These are phyloP conservation scores for Sciurus vulgaris DNA, from an alignment of 2,797 vertebrate genomes.

Conservation along the genomic window DNA sequence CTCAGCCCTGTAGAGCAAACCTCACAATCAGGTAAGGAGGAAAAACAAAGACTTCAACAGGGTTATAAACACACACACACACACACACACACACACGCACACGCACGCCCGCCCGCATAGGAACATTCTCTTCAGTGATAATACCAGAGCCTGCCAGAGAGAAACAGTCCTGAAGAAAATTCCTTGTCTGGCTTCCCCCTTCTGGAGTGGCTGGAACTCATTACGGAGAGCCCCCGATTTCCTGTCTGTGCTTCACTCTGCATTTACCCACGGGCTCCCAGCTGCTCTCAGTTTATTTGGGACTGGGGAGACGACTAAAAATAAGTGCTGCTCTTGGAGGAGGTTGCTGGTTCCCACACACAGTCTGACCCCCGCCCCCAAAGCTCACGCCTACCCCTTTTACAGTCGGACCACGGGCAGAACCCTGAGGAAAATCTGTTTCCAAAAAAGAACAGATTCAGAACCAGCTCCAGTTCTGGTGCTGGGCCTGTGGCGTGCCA, in stretches of 20 bases:
- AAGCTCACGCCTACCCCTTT: conserved; percentile 78
- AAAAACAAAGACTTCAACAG: background rate
- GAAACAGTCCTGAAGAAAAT: conserved; percentile 91
- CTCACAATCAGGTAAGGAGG: background rate
- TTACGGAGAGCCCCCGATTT: conserved; percentile 91
- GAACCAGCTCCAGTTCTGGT: conserved; percentile 41
- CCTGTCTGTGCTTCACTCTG: conserved; percentile 88
- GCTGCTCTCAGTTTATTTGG: conserved; percentile 88
- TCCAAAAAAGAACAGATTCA: conserved; percentile 71
- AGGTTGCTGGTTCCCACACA: conserved; percentile 85
- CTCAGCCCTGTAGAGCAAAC: conserved; percentile 56
- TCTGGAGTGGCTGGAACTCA: conserved; percentile 91
- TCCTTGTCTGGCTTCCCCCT: conserved; percentile 87
- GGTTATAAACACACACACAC: conserved; percentile 75
- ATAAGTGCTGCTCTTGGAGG: conserved; percentile 86
- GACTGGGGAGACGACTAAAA: conserved; percentile 88
- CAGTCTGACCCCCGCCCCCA: conserved; percentile 69
- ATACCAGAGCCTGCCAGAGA: conserved; percentile 89
- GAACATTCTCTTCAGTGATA: conserved; percentile 85
- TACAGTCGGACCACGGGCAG: background rate
- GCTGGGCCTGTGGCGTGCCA: background rate
- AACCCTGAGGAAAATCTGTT: conserved; percentile 48
- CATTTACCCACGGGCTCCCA: conserved; percentile 87
- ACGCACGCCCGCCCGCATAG: conserved; percentile 82
- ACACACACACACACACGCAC: conserved; percentile 51